Conservation (phyloP, 1,140 invertebrate species). For the Cephus cinctus region DNA sequence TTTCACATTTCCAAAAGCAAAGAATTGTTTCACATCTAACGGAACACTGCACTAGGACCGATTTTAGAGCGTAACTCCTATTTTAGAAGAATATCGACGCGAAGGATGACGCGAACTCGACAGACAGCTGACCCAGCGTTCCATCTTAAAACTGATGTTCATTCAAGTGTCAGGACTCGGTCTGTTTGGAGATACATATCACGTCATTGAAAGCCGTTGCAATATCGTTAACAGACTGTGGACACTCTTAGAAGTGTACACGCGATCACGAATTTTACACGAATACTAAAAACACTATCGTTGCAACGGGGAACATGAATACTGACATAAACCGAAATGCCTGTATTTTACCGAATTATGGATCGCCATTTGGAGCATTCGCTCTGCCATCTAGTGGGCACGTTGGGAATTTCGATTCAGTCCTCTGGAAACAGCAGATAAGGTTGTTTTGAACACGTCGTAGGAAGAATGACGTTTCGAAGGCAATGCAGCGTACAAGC, state of each 20-base stretch:
- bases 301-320: background rate
- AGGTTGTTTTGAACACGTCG: too few relatives aligned
- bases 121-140: constrained; percentile 5
- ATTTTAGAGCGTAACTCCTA: background rate
- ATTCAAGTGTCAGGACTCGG: constrained; percentile 1
- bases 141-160: constrained; percentile 4
- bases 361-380: background rate
- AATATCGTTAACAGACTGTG: background rate
- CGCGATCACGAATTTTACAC: background rate
- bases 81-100: background rate
- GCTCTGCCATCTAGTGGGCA: background rate
- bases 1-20: background rate
- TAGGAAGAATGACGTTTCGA: too few relatives aligned
- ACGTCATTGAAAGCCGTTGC: background rate
- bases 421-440: too few relatives aligned
- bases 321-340: background rate
- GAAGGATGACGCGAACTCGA: background rate
- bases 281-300: background rate
- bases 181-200: background rate
- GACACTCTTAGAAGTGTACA: too few relatives aligned
- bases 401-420: too few relatives aligned
- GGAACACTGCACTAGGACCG: background rate
- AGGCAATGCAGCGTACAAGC: too few relatives aligned
- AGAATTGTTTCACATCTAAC: background rate
- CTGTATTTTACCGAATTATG: background rate